These are phyloP conservation scores for Eucera pruinosa DNA, from an alignment of 2,888 invertebrate genomes.

Conservation along the genomic window DNA sequence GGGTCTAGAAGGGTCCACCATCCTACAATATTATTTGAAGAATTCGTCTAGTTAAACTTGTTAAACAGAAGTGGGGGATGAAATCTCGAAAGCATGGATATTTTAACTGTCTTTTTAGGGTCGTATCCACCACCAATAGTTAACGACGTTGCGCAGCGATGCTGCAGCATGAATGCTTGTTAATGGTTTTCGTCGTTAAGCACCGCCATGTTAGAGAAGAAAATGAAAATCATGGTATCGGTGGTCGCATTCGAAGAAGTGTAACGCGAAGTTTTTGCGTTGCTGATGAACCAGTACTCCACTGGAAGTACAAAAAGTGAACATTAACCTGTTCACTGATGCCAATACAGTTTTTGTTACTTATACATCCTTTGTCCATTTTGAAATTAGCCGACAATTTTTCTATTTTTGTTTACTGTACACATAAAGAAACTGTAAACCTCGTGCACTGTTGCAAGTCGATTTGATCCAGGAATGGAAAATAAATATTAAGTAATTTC, in stretches of 20 bases:
- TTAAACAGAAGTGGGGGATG: not conserved
- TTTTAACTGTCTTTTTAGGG: not conserved
- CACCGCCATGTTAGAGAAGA: slow-evolving; percentile 16
- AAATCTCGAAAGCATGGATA: slow-evolving; percentile 8
- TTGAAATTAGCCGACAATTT: not conserved
- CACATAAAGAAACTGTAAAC: not conserved
- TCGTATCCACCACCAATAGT: not conserved
- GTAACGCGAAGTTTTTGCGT: not conserved
- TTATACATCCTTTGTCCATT: not conserved
- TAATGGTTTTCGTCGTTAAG: slow-evolving; percentile 61
- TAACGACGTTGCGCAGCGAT: slow-evolving; percentile 41
- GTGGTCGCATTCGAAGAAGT: slow-evolving; percentile 7
- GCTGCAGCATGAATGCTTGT: slow-evolving; percentile 33
- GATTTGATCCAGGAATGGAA: too few relatives aligned
- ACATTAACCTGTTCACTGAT: slow-evolving; percentile 1
- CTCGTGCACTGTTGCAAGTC: too few relatives aligned
- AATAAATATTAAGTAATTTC: too few relatives aligned
- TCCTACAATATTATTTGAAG: too few relatives aligned
- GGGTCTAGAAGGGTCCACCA: too few relatives aligned
- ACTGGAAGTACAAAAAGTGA: not conserved
- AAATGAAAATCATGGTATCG: slow-evolving; percentile 50
- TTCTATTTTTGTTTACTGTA: too few relatives aligned
- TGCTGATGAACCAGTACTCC: not conserved
- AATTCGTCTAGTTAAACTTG: too few relatives aligned
- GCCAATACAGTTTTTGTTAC: not conserved